phyloP scores from a whole-genome alignment of 2,888 invertebrate genomes.

The Leptopterna dolabrata region DNA sequence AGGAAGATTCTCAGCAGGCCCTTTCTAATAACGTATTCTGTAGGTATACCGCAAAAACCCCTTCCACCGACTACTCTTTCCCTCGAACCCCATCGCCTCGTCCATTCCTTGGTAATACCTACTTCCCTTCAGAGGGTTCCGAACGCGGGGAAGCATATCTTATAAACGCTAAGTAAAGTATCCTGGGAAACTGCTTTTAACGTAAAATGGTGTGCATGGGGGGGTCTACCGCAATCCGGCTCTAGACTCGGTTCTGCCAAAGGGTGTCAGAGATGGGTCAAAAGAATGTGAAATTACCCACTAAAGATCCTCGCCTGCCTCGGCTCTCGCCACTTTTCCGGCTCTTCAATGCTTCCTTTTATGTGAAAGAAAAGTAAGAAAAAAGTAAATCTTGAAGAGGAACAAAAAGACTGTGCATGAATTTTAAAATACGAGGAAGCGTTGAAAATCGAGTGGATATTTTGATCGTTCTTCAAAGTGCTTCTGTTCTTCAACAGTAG shows the following conservation, averaged over 20 bases:
- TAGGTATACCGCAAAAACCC: conserved; percentile 31
- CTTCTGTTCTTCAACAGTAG: too few species aligned
- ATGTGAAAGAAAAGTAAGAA: background rate
- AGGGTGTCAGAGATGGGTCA: conserved; percentile 33
- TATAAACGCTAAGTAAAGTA: conserved; percentile 39
- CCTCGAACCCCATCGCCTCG: background rate
- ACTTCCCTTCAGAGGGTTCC: background rate
- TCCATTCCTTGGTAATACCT: background rate
- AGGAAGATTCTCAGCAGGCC: background rate
- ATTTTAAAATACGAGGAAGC: too few species aligned
- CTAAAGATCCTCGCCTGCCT: background rate
- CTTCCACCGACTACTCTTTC: background rate
- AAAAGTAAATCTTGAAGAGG: background rate
- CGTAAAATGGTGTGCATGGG: background rate
- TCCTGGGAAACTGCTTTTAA: conserved; percentile 35
- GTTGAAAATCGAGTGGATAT: too few species aligned
- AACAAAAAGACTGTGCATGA: too few species aligned
- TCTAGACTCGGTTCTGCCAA: background rate
- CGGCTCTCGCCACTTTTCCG: background rate
- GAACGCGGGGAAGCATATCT: conserved; percentile 21
- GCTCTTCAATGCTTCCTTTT: background rate
- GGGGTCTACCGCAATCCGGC: conserved; percentile 32
- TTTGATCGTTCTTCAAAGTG: too few species aligned
- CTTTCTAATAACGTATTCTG: conserved; percentile 39
- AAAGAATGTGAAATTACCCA: conserved; percentile 32